A percentile compares a stretch with the other conserved stretches of the same genome.
These are phyloP conservation scores for Heteromyza rotundicornis DNA, from an alignment of 2,888 invertebrate genomes.

Conservation along the genomic window DNA sequence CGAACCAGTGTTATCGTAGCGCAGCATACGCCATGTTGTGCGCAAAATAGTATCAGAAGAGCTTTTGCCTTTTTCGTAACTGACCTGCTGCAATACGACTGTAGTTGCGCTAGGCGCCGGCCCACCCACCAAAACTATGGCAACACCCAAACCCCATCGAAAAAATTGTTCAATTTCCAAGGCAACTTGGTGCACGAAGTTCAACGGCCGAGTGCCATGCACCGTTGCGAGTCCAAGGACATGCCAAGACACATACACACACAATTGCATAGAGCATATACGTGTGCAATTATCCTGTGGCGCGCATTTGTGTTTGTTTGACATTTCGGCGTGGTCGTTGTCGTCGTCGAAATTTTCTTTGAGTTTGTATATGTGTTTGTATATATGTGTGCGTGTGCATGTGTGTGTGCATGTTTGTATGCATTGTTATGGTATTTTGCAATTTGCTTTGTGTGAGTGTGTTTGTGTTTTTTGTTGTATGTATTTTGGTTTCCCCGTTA, in stretches of 20 bases:
- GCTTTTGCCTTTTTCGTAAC: slow-evolving; percentile 7
- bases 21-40: not conserved
- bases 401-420: slow-evolving; percentile 10
- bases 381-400: not conserved
- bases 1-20: not conserved
- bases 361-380: not conserved
- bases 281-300: not conserved
- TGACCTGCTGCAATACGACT: slow-evolving; percentile 21
- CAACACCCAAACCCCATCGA: not conserved
- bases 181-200: slow-evolving; percentile 39
- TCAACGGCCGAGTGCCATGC: slow-evolving; percentile 42
- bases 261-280: not conserved
- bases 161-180: slow-evolving; percentile 31
- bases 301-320: slow-evolving; percentile 9
- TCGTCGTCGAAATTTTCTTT: not conserved
- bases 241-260: slow-evolving; percentile 12
- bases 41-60: not conserved
- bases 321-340: not conserved
- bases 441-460: not conserved
- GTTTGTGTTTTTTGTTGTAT: not conserved
- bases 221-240: slow-evolving; percentile 48
- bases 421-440: not conserved
- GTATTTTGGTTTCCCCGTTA: slow-evolving; percentile 10
- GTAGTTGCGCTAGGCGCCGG: not conserved
- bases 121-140: not conserved